These are phyloP conservation scores for Deilephila elpenor DNA, from an alignment of 2,888 invertebrate species.

Conservation along the genomic window DNA sequence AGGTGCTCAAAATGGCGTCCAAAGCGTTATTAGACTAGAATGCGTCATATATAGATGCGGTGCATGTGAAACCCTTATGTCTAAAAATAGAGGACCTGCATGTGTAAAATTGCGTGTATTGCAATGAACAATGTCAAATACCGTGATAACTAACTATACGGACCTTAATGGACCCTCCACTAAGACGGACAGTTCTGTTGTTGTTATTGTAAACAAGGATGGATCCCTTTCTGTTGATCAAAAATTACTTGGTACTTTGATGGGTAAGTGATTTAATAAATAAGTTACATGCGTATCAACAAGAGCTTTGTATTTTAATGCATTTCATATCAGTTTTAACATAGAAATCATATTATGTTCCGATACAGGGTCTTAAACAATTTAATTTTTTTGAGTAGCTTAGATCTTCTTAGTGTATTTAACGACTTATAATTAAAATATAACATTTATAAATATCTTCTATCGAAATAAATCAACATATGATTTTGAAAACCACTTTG, in stretches of 20 bases:
- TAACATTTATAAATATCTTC: too few species aligned
- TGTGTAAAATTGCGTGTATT: constrained; percentile 63
- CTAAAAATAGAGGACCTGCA: constrained; percentile 78
- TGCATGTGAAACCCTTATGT: constrained; percentile 69
- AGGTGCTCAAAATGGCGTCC: constrained; percentile 79
- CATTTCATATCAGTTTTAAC: not conserved
- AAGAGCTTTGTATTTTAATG: not conserved
- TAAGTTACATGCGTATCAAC: not conserved
- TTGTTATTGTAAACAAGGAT: constrained; percentile 94
- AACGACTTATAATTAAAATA: too few species aligned
- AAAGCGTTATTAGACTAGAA: constrained; percentile 63
- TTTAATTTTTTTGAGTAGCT: too few species aligned
- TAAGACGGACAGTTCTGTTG: constrained; percentile 88
- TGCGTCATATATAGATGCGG: constrained; percentile 78
- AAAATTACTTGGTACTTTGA: constrained; percentile 90
- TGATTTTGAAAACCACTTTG: not conserved
- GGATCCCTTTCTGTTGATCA: constrained; percentile 93
- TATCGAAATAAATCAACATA: not conserved
- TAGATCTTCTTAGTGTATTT: too few species aligned
- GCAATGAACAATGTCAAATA: constrained; percentile 80
- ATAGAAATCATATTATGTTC: too few species aligned
- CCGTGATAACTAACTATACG: constrained; percentile 82
- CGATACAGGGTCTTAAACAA: too few species aligned
- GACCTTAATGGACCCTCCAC: constrained; percentile 81
- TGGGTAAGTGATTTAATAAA: constrained; percentile 86